These are phyloP conservation scores for Emydura subglobosa DNA, from an alignment of 2,113 vertebrate species.

Conservation along the genomic window DNA sequence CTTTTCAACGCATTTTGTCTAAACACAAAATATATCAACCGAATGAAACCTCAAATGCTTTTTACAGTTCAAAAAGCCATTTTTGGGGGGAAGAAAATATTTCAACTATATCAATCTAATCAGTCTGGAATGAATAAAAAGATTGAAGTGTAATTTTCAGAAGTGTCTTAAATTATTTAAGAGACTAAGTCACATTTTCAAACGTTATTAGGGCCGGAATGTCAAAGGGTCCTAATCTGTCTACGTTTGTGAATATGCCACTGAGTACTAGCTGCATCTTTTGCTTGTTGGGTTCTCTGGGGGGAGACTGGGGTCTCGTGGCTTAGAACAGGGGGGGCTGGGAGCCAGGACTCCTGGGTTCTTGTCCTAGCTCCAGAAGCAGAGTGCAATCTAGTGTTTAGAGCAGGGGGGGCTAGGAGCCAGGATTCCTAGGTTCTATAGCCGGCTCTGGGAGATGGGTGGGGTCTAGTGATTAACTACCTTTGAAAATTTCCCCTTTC, in stretches of 20 bases:
- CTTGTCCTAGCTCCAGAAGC: not conserved
- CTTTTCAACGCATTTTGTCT: not conserved
- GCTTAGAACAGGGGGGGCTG: not conserved
- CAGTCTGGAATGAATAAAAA: no score
- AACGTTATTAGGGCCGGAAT: no score
- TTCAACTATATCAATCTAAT: no score
- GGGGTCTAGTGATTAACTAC: not conserved
- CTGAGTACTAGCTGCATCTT: no score
- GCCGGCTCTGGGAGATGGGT: not conserved
- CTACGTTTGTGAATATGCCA: no score
- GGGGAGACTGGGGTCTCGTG: not conserved
- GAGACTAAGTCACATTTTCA: no score
- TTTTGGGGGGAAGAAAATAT: no score
- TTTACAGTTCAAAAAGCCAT: not conserved
- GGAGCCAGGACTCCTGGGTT: not conserved
- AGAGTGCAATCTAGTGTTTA: no score
- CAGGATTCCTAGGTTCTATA: not conserved
- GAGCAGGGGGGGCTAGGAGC: no score
- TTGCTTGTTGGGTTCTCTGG: not conserved
- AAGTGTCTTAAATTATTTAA: no score
- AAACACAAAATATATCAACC: not conserved
- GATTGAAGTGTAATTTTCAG: no score
- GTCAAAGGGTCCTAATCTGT: no score
- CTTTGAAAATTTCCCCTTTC: not conserved
- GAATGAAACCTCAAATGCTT: not conserved